A percentile compares a stretch with the other conserved stretches of the same genome.
Conservation (phyloP, 1,140 invertebrate genomes). For the Zaprionus camerounensis region DNA sequence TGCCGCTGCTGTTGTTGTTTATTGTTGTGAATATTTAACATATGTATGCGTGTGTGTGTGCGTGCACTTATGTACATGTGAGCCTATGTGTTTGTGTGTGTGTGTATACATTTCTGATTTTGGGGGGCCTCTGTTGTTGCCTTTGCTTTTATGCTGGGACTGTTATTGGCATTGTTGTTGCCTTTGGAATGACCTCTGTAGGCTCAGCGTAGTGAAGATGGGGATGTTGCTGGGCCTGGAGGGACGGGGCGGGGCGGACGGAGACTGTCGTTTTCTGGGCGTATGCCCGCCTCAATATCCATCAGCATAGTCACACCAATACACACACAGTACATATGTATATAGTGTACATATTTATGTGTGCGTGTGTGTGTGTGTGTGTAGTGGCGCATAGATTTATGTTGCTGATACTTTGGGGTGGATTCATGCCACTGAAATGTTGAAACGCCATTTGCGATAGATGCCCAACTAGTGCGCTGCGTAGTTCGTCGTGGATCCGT, state of each 20-base stretch:
- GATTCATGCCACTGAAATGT: conserved; percentile 52
- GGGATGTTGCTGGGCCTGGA: conserved; percentile 4
- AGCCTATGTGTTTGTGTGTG: neutral
- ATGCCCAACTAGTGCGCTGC: conserved; percentile 35
- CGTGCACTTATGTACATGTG: neutral
- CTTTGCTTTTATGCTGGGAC: conserved; percentile 50
- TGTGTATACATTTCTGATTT: conserved; percentile 34
- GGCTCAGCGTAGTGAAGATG: conserved; percentile 57
- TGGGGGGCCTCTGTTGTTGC: conserved; percentile 31
- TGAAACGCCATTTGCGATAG: conserved; percentile 59
- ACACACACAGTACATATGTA: neutral
- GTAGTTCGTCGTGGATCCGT: conserved; percentile 48
- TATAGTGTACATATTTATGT: neutral
- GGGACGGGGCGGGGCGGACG: neutral
- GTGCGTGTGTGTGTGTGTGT: neutral
- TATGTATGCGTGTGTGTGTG: conserved; percentile 7
- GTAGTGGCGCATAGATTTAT: conserved; percentile 59
- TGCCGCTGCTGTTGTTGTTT: conserved; percentile 42
- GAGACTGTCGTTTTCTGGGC: conserved; percentile 35
- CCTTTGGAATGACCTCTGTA: conserved; percentile 84
- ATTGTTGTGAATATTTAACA: conserved; percentile 32
- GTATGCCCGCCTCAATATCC: conserved; percentile 56
- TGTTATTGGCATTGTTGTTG: conserved; percentile 77
- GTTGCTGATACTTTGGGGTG: conserved; percentile 63
- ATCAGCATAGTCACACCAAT: conserved; percentile 30